phyloP scores from a whole-genome alignment of 2,113 vertebrate species.

The Eleginops maclovinus region DNA sequence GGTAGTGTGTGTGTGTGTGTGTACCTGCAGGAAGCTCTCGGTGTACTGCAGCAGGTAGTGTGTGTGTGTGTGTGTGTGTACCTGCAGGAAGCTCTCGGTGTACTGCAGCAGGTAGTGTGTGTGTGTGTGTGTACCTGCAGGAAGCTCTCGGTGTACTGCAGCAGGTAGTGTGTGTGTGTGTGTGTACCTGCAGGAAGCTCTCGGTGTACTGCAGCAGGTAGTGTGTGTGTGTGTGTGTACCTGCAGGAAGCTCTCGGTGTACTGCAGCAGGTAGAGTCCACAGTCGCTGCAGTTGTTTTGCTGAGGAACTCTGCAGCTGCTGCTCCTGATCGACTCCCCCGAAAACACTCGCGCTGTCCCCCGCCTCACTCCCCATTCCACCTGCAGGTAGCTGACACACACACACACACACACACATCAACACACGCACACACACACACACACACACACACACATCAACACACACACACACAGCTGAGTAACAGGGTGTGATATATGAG shows the following conservation, averaged over 20 bases:
- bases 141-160: too few species aligned
- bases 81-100: too few species aligned
- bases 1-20: too few species aligned
- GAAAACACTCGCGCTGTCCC: constrained; percentile 85
- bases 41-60: too few species aligned
- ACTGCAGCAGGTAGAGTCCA: constrained; percentile 93
- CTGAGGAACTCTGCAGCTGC: constrained; percentile 90
- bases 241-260: constrained; percentile 69
- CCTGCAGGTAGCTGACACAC: constrained; percentile 89
- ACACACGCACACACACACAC: not conserved
- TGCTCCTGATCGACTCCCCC: constrained; percentile 82
- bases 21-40: too few species aligned
- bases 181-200: not conserved
- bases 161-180: too few species aligned
- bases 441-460: not conserved
- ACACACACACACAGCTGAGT: not conserved
- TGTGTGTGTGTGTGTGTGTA: too few species aligned
- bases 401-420: too few species aligned
- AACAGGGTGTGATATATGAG: not conserved
- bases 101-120: too few species aligned
- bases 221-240: not conserved
- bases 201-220: constrained; percentile 92
- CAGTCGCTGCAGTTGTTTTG: constrained; percentile 97
- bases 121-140: too few species aligned
- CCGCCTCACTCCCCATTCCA: constrained; percentile 91